phyloP scores from a whole-genome alignment of 2,113 vertebrate genomes.

The Hyla sarda region DNA sequence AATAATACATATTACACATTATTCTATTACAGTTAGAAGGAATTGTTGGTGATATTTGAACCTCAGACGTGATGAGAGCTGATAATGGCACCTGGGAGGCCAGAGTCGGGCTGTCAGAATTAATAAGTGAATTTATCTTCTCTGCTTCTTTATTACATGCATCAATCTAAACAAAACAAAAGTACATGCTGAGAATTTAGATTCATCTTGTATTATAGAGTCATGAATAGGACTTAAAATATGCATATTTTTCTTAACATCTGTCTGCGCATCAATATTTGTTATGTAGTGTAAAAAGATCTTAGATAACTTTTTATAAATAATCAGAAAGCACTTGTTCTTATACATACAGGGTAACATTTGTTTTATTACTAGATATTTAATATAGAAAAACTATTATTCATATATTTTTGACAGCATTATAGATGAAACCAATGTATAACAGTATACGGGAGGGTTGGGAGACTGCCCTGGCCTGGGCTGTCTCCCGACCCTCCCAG shows the following conservation, averaged over 20 bases:
- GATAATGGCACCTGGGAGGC: slow-evolving; percentile 91
- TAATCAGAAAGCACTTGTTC: no score
- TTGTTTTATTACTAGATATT: no score
- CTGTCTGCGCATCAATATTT: no score
- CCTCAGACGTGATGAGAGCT: slow-evolving; percentile 87
- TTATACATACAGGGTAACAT: no score
- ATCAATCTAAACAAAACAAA: slow-evolving; percentile 80
- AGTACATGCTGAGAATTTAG: not conserved
- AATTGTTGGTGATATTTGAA: slow-evolving; percentile 79
- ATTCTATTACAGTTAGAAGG: slow-evolving; percentile 67
- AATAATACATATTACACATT: slow-evolving; percentile 51
- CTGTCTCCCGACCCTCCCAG: no score
- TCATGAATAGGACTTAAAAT: not conserved
- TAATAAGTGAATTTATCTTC: slow-evolving; percentile 96
- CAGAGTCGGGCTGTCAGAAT: slow-evolving; percentile 91
- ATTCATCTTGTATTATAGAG: not conserved
- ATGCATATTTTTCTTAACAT: not conserved
- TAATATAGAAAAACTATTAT: no score
- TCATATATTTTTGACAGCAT: no score
- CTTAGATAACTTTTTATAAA: no score
- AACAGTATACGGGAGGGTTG: no score
- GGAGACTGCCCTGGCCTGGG: no score
- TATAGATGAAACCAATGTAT: no score
- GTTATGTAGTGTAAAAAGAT: not conserved
- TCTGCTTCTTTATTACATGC: slow-evolving; percentile 98